Evolutionary conservation across 2,113 vertebrate species (phyloP), one percentile per base, ranked within the genome.

Genomic region (Xiphophorus maculatus): DNA sequence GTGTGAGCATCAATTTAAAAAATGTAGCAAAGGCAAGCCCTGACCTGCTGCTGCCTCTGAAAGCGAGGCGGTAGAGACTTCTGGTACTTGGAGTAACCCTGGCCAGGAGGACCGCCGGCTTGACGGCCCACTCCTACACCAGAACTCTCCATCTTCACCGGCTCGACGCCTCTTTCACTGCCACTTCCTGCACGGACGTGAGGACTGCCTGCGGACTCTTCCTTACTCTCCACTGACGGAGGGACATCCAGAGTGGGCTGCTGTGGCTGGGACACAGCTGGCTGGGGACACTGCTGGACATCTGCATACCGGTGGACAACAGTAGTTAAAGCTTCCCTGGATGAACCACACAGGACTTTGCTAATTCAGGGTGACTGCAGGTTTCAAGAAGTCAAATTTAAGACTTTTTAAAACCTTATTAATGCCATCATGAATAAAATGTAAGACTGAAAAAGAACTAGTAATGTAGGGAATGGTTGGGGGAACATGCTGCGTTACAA

Each of bases 61-160:
- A 98, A 98, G 64, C 97, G 95, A 58, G 97, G 97, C 0, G 97
- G 97, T 79, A 98, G 92, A 0, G 96, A 97, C 89, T 98, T 98
- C 89, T 98, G 97, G 84, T 97, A 98, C 84, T 97, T 97, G 54
- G 96, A 96, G 80, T 97, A 97, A 67, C 95, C 94, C 61, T 95
- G 94, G 1, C 79, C 94, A 61, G 71, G 90, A 74, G 62, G 93
- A 76, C 84, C 92, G 71, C 85, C 73, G 0, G 93, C 86, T 69
- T 95, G 95, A 25, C 95, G 91, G 62, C 91, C 89, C 15, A 87
- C 74, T 63, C 90, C 89, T 5, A 90, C 93, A 29, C 88, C 90
- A 0, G 87, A 83, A 54, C 77, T 93, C 86, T 95, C 96, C 14
- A 88, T 91, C 88, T 97, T 97, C 61, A 93, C 83, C 0, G 81